Percentiles rank a stretch among this genome's conserved stretches.
phyloP scores from a whole-genome alignment of 1,140 invertebrate genomes.

The Magallana gigas region DNA sequence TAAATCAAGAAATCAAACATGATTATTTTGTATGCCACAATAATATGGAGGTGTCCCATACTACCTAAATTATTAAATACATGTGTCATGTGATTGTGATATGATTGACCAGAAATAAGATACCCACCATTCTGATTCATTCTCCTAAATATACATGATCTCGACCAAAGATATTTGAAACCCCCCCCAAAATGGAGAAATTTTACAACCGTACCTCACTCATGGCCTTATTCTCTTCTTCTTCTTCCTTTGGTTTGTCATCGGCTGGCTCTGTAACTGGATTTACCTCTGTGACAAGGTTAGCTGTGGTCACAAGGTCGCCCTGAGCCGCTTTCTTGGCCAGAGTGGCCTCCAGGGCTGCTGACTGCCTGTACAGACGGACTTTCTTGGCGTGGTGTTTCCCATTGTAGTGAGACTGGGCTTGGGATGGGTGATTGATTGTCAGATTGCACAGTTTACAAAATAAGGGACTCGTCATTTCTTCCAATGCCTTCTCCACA shows the following conservation, averaged over 20 bases:
- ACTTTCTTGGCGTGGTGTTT: constrained; percentile 72
- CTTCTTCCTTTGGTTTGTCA: background rate
- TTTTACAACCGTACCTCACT: background rate
- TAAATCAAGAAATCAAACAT: too few relatives aligned
- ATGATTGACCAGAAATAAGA: too few relatives aligned
- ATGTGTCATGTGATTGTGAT: too few relatives aligned
- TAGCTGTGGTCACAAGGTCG: background rate
- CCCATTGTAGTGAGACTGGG: constrained; percentile 67
- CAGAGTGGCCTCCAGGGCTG: constrained; percentile 43
- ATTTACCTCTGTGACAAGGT: constrained; percentile 3
- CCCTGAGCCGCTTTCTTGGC: constrained; percentile 47
- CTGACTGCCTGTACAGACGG: constrained; percentile 57
- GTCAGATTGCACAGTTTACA: constrained; percentile 69
- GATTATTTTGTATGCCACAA: too few relatives aligned
- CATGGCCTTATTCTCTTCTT: background rate
- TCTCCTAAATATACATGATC: too few relatives aligned
- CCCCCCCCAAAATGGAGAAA: too few relatives aligned
- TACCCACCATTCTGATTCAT: too few relatives aligned
- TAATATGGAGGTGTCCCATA: too few relatives aligned
- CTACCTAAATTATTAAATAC: too few relatives aligned
- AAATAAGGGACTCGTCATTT: constrained; percentile 66
- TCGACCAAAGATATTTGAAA: too few relatives aligned
- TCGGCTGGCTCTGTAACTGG: background rate
- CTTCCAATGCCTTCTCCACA: constrained; percentile 58
- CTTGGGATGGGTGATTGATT: constrained; percentile 65